Base-by-base conservation (phyloP, 2,113 vertebrate species). In the Psittacula cyanocephala region DNA sequence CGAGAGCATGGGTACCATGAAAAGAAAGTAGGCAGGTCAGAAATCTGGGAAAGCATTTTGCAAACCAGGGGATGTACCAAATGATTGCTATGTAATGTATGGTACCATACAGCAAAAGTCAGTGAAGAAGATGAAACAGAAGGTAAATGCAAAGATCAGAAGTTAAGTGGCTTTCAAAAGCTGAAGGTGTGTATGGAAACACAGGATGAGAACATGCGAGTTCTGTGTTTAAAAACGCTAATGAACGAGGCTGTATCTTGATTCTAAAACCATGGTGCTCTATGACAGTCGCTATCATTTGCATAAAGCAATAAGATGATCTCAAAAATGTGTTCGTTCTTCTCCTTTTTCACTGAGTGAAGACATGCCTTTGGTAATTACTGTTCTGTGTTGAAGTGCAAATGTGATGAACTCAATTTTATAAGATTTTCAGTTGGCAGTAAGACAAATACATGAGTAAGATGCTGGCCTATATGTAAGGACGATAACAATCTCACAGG, bases 11-110 rank as follows among this genome's bases (percentile, higher is more conserved):
- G 35, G 23, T 44, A 37, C 20, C 0, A 0, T 3, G 22, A 47
- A 44, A 72, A 67, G 31, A 44, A 81, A 55, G 35, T 3, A 79
- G 53, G 22, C 7, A 70, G 29, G 39, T 64, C 39, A 41, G 22
- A 39, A 50, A 69, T 17, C 23, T 0, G 1, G 44, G 53, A 28
- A 74, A 64, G 53, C 1, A 0, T 13, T 72, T 17, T 74, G 62
- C 25, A n/a, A 86, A 60, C 7, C 5, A 18, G 9, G 23, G 23
- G 27, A 72, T 1, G 1, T 29, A 49, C 13, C 7, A 37, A 55
- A 13, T 3, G 6, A 35, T 2, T 25, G 35, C 4, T 50, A 3
- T 1, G 13, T 11, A 67, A 50, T 0, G 0, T 16, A 49, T 0
- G 1, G 44, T 37, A 22, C 12, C 0, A 4, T 23, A n/a, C 22